Percentiles rank a stretch among this genome's conserved stretches.
These are phyloP conservation scores for Tetraneura akinire DNA, from an alignment of 1,140 invertebrate genomes.

Conservation along the genomic window DNA sequence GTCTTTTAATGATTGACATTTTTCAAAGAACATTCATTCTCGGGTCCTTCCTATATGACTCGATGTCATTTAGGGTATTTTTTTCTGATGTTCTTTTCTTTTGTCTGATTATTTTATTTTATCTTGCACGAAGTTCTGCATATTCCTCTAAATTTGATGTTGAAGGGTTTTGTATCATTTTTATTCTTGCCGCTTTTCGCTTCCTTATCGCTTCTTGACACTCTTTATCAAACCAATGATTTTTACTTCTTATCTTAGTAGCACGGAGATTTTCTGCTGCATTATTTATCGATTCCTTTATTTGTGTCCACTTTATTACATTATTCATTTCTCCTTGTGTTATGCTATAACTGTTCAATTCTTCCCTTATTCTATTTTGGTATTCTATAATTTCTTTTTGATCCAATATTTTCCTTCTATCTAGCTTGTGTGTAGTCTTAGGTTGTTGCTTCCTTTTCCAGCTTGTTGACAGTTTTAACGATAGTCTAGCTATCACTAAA, in stretches of 20 bases:
- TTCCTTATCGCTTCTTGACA: slow-evolving; percentile 44
- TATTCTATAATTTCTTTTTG: background rate
- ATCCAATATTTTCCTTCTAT: background rate
- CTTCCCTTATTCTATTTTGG: background rate
- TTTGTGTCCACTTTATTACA: background rate
- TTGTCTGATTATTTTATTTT: too few species aligned
- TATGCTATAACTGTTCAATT: background rate
- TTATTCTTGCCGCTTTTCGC: too few species aligned
- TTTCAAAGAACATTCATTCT: too few species aligned
- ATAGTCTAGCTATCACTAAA: slow-evolving; percentile 49
- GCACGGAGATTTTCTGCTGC: background rate
- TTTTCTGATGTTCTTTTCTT: too few species aligned
- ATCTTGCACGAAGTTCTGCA: too few species aligned
- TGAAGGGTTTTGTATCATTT: too few species aligned
- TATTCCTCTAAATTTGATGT: too few species aligned
- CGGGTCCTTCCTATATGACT: too few species aligned
- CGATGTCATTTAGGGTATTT: too few species aligned
- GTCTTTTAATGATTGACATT: too few species aligned
- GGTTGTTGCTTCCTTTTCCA: background rate
- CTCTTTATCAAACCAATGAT: slow-evolving; percentile 53
- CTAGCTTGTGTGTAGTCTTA: background rate
- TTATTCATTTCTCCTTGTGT: background rate
- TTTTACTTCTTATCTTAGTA: slow-evolving; percentile 15
- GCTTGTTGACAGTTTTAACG: background rate
- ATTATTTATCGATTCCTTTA: background rate